These are phyloP conservation scores for Carollia perspicillata DNA, from an alignment of 2,113 vertebrate species.

Conservation along the genomic window DNA sequence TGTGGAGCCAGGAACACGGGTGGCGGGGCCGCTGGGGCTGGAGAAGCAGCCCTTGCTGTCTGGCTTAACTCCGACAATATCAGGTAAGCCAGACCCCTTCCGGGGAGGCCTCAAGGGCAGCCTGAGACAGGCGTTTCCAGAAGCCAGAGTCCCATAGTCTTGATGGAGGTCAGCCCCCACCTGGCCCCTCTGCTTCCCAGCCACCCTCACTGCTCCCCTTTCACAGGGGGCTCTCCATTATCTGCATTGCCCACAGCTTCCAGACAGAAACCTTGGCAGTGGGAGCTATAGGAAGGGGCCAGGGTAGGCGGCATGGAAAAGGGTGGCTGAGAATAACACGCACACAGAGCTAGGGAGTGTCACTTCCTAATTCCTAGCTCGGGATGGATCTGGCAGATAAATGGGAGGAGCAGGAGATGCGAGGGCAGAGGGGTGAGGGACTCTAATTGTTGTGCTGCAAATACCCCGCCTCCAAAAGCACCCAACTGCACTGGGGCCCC, in stretches of 20 bases:
- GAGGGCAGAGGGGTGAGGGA: conserved; percentile 46
- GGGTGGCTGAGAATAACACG: not conserved
- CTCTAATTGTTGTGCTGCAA: not conserved
- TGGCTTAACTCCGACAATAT: not conserved
- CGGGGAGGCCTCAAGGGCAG: not conserved
- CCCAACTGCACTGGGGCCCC: not conserved
- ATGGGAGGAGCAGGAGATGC: conserved; percentile 27
- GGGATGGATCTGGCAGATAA: conserved; percentile 47
- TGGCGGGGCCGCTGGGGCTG: accelerated
- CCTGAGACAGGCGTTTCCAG: not conserved
- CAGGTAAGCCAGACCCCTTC: not conserved
- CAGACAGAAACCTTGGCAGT: not conserved
- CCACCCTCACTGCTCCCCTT: not conserved
- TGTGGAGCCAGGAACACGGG: not conserved
- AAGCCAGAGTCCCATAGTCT: not conserved
- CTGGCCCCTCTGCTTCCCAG: not conserved
- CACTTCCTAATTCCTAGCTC: conserved; percentile 55
- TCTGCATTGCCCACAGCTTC: not conserved
- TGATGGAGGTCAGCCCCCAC: not conserved
- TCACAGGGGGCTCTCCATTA: not conserved
- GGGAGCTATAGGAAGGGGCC: not conserved
- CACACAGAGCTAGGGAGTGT: conserved; percentile 5
- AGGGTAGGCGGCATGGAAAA: not conserved
- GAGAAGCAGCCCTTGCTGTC: not conserved
- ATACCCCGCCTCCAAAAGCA: conserved; percentile 30